phyloP scores from a whole-genome alignment of 2,888 invertebrate species.

The Rotaria sp. region DNA sequence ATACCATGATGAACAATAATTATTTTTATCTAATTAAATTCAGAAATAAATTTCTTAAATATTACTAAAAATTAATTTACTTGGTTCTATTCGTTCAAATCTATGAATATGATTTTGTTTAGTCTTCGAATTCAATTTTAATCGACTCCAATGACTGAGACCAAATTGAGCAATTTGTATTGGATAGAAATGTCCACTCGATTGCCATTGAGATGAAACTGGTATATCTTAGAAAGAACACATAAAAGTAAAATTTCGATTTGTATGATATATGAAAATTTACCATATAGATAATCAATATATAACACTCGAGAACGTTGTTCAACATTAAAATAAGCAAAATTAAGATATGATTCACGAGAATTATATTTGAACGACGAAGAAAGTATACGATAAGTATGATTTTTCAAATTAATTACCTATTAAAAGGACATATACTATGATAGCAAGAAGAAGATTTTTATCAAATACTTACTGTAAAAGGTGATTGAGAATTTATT shows the following conservation, averaged over 20 bases:
- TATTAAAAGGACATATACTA: not conserved
- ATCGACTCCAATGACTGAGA: constrained; percentile 86
- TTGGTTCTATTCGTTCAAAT: not conserved
- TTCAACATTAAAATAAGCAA: constrained; percentile 95
- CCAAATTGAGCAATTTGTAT: constrained; percentile 98
- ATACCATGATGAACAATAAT: constrained; percentile 1
- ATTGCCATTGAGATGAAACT: constrained; percentile 69
- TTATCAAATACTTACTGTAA: not conserved
- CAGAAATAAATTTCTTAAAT: too few species aligned
- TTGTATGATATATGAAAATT: not conserved
- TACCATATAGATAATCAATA: constrained; percentile 79
- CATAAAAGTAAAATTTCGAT: not conserved
- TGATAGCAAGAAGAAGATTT: too few species aligned
- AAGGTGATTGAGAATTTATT: not conserved
- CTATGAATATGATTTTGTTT: not conserved
- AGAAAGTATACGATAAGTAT: constrained; percentile 20
- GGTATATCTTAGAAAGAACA: constrained; percentile 50
- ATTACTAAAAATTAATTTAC: not conserved
- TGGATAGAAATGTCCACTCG: constrained; percentile 88
- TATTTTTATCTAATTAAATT: not conserved
- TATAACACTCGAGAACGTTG: constrained; percentile 88
- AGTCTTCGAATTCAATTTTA: not conserved
- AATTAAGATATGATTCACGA: constrained; percentile 83
- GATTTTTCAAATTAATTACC: not conserved
- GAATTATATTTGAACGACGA: constrained; percentile 69